Percentiles rank a stretch among this genome's conserved stretches.
Evolutionary conservation across 2,113 vertebrate species (phyloP).

Genomic region (Dicaeum eximium): DNA sequence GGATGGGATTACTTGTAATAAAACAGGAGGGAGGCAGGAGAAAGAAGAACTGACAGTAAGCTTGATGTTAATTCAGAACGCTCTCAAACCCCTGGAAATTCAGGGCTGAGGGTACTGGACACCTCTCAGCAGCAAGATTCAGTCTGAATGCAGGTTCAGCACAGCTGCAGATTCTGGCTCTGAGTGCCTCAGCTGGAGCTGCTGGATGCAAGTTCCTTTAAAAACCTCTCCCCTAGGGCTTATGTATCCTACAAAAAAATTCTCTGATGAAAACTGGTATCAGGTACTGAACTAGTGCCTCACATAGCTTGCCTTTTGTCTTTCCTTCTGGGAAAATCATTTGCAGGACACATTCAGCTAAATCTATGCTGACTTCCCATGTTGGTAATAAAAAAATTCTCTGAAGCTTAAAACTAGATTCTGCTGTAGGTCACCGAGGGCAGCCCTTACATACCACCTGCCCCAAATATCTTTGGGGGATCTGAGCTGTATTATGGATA

Average conservation of each 20-base stretch:
- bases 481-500: neutral
- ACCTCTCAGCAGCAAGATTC: neutral
- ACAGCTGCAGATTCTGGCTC: neutral
- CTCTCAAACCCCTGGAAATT: neutral
- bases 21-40: slow-evolving; percentile 9
- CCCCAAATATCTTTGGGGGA: neutral
- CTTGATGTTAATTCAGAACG: neutral
- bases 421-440: neutral
- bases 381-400: neutral
- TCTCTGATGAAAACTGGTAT: neutral
- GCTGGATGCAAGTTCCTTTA: neutral
- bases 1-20: slow-evolving; percentile 55
- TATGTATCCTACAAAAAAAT: neutral
- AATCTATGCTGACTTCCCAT: neutral
- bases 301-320: neutral
- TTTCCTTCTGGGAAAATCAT: neutral
- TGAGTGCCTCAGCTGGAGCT: neutral
- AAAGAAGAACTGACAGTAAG: neutral
- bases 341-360: neutral
- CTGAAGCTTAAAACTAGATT: neutral
- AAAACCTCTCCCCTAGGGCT: neutral
- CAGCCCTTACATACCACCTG: neutral
- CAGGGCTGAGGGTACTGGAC: neutral
- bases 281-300: neutral
- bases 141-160: neutral